Percentiles rank a stretch among this genome's conserved stretches.
Conservation (phyloP, 2,113 vertebrate genomes). For the Coptodon bakossiorum region DNA sequence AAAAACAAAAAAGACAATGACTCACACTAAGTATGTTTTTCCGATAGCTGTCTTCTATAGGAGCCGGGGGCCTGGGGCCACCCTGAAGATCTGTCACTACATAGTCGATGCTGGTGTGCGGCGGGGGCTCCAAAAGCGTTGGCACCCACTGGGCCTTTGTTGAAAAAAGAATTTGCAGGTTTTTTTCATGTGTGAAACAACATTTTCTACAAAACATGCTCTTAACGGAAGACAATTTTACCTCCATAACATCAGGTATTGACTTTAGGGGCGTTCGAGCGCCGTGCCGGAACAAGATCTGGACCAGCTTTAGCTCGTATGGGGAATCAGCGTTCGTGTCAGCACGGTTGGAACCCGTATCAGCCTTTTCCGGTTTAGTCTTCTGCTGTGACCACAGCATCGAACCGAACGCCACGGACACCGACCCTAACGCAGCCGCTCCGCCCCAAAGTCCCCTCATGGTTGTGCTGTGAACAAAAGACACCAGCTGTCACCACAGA, state of each 20-base stretch:
- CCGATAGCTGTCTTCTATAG: conserved; percentile 74
- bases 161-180: not conserved
- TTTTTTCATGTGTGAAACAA: not conserved
- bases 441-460: conserved; percentile 66
- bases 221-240: conserved; percentile 5
- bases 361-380: not conserved
- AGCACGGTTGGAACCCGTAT: not conserved
- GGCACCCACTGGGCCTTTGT: conserved; percentile 82
- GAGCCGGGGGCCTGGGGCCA: conserved; percentile 76
- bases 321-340: not conserved
- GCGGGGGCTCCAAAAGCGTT: conserved; percentile 76
- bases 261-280: conserved; percentile 84
- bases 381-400: conserved; percentile 67
- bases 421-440: conserved; percentile 57
- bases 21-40: conserved; percentile 61
- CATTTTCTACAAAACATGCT: not conserved
- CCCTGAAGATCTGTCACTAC: conserved; percentile 80
- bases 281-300: conserved; percentile 85
- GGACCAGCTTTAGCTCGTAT: conserved; percentile 79
- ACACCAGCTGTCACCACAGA: not conserved
- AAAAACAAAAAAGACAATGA: not conserved
- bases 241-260: conserved; percentile 78
- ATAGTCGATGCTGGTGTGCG: conserved; percentile 79
- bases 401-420: conserved; percentile 57
- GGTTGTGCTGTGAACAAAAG: not conserved